Evolutionary conservation across 2,888 invertebrate species (phyloP).

Genomic region (Conus canariensis): DNA sequence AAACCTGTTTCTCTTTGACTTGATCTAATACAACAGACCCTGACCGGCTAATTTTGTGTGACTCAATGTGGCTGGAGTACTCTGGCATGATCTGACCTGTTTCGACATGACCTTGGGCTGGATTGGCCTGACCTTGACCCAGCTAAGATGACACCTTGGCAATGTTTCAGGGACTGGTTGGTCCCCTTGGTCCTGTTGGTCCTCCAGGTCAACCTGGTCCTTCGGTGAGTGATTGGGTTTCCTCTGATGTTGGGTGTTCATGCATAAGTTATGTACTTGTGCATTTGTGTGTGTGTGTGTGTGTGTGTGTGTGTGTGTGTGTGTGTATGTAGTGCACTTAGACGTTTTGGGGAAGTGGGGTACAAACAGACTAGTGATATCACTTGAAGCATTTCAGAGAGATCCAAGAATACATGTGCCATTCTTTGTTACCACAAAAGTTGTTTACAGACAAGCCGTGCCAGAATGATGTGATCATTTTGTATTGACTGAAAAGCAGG

Average conservation of each 20-base stretch:
- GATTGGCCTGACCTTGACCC: not conserved
- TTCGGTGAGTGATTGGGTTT: not conserved
- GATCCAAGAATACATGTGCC: not conserved
- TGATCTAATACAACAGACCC: too few species aligned
- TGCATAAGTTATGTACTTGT: not conserved
- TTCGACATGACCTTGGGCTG: too few species aligned
- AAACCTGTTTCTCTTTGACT: too few species aligned
- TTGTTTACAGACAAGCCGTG: too few species aligned
- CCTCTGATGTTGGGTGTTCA: not conserved
- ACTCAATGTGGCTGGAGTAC: too few species aligned
- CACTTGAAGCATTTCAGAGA: not conserved
- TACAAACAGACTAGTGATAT: not conserved
- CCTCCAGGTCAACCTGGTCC: constrained; percentile 82
- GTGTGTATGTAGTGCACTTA: not conserved
- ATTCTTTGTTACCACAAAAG: too few species aligned
- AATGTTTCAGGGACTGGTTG: constrained; percentile 63
- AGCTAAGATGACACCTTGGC: not conserved
- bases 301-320: not conserved
- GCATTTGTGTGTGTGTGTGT: not conserved
- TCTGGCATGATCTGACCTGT: too few species aligned
- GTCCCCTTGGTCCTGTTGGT: constrained; percentile 80
- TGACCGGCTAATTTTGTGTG: too few species aligned
- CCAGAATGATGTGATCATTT: too few species aligned
- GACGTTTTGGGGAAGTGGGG: not conserved
- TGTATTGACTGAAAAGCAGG: too few species aligned